Evolutionary conservation across 2,888 invertebrate species (phyloP).

Genomic region (Lumbricus terrestris): DNA sequence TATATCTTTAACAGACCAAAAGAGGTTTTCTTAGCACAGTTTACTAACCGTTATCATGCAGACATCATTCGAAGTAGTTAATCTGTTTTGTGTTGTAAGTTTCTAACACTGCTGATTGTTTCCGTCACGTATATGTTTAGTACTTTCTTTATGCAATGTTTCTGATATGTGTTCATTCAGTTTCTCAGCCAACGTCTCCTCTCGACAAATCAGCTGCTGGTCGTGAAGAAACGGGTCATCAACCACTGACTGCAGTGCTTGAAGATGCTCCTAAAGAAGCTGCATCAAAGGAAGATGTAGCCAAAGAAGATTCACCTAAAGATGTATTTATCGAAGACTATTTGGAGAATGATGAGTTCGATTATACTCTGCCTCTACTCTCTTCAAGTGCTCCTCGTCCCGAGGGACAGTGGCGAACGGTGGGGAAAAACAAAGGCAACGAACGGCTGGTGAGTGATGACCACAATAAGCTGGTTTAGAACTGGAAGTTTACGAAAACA

Average conservation of each 20-base stretch:
- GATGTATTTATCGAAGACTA: not conserved
- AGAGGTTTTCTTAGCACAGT: not conserved
- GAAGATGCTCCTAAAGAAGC: not conserved
- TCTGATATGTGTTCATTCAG: not conserved
- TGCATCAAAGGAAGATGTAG: not conserved
- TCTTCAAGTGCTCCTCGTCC: conserved; percentile 55
- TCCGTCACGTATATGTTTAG: not conserved
- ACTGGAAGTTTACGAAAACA: not conserved
- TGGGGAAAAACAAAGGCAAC: conserved; percentile 46
- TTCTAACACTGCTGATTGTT: not conserved
- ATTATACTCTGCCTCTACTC: conserved; percentile 37
- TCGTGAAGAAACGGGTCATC: not conserved
- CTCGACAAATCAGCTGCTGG: not conserved
- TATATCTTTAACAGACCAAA: not conserved
- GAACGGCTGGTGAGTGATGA: conserved; percentile 15
- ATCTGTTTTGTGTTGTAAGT: not conserved
- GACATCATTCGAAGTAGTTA: too few species aligned
- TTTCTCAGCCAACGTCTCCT: not conserved
- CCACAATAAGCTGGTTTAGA: not conserved
- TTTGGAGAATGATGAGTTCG: conserved; percentile 16
- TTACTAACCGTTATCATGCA: too few species aligned
- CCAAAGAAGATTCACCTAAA: not conserved
- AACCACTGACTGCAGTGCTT: not conserved
- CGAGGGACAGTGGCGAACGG: conserved; percentile 68
- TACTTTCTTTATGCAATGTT: not conserved